A percentile compares a stretch with the other conserved stretches of the same genome.
These are phyloP conservation scores for Sericinus montela DNA, from an alignment of 2,888 invertebrate genomes.

Conservation along the genomic window DNA sequence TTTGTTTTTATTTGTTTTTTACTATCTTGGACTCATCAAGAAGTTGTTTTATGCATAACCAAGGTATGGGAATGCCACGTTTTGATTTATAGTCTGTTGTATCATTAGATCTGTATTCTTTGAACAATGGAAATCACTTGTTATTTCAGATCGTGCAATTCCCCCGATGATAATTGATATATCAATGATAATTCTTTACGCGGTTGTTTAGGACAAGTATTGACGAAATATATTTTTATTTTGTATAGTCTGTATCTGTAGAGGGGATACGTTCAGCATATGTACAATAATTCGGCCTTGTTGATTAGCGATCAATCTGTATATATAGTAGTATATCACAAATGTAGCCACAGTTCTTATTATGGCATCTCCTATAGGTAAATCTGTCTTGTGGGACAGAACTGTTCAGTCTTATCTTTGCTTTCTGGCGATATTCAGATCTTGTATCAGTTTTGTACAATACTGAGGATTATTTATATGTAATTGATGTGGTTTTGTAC, in stretches of 20 bases:
- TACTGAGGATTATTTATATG: too few relatives aligned
- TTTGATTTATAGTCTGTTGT: background rate
- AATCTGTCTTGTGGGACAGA: conserved; percentile 1
- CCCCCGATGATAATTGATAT: too few relatives aligned
- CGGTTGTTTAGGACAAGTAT: background rate
- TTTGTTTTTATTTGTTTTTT: background rate
- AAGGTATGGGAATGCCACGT: background rate
- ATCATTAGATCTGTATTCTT: background rate
- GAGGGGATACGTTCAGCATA: conserved; percentile 12
- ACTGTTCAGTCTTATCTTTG: conserved; percentile 6
- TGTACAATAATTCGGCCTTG: conserved; percentile 3
- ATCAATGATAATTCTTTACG: too few relatives aligned
- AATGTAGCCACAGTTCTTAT: conserved; percentile 7
- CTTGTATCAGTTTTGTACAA: background rate
- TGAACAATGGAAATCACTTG: too few relatives aligned
- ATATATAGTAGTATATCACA: background rate
- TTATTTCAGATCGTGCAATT: too few relatives aligned
- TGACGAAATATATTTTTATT: background rate
- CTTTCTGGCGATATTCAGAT: conserved; percentile 11
- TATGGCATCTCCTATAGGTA: background rate
- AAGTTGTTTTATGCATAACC: background rate
- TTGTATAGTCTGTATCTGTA: conserved; percentile 12
- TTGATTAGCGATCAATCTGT: background rate
- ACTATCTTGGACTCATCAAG: background rate
- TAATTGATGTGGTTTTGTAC: too few relatives aligned